These are phyloP conservation scores for Macrotus californicus DNA, from an alignment of 2,113 vertebrate genomes.

Conservation along the genomic window DNA sequence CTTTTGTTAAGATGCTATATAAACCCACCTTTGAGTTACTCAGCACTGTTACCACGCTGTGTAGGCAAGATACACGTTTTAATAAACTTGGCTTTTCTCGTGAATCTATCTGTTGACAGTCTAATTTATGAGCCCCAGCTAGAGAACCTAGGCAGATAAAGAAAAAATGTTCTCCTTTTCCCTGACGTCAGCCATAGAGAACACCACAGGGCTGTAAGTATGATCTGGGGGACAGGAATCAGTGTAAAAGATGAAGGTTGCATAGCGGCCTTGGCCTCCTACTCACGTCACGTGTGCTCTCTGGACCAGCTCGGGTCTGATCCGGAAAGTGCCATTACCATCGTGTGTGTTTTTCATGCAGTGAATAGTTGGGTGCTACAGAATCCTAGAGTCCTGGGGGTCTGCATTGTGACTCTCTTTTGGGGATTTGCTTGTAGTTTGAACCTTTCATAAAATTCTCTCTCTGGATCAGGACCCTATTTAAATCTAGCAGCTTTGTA, in stretches of 20 bases:
- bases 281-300: background rate
- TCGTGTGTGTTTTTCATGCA: background rate
- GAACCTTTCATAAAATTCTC: background rate
- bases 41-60: background rate
- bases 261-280: background rate
- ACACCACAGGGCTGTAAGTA: background rate
- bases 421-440: background rate
- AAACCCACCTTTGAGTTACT: background rate
- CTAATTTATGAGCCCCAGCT: background rate
- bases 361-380: background rate
- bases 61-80: background rate
- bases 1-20: background rate
- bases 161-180: background rate
- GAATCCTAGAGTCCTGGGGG: background rate
- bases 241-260: background rate
- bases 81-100: background rate
- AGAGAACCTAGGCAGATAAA: background rate
- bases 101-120: background rate
- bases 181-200: background rate
- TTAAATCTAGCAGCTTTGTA: background rate
- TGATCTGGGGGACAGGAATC: background rate
- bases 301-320: background rate
- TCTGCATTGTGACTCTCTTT: background rate
- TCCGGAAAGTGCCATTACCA: background rate
- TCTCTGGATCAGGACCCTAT: background rate